Conservation (phyloP, 1,140 invertebrate genomes). For the Drosophila sucinea region DNA sequence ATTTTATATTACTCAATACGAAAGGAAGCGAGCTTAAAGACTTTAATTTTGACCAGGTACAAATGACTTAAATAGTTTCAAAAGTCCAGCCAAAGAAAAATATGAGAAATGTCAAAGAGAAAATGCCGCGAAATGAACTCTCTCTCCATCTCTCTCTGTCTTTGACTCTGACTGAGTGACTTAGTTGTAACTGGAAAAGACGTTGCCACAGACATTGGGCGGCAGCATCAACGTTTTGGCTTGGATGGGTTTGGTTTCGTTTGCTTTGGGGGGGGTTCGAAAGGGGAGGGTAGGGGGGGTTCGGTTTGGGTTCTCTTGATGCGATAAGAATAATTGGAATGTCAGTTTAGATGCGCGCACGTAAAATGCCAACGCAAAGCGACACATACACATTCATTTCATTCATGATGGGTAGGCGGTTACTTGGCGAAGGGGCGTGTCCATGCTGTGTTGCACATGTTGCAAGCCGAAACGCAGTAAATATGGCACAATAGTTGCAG, state of each 20-base stretch:
- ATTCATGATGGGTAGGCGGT: conserved; percentile 1
- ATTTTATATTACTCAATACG: conserved; percentile 1
- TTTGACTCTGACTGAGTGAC: conserved; percentile 39
- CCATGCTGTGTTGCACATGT: conserved; percentile 33
- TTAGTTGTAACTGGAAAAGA: conserved; percentile 56
- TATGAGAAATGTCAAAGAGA: conserved; percentile 56
- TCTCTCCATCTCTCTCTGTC: conserved; percentile 2
- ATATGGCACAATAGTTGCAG: conserved; percentile 54
- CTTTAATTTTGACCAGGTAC: not conserved
- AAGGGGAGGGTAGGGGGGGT: not conserved
- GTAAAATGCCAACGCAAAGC: conserved; percentile 64
- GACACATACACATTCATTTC: conserved; percentile 43
- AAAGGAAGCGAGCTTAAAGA: not conserved
- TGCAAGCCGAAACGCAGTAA: conserved; percentile 45
- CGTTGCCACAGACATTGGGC: conserved; percentile 33
- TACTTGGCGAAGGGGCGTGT: not conserved
- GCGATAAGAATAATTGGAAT: conserved; percentile 76
- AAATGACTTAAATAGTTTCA: conserved; percentile 50
- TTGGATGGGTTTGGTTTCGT: conserved; percentile 20
- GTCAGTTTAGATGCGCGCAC: conserved; percentile 71
- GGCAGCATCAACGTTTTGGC: conserved; percentile 2
- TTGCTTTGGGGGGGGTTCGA: not conserved
- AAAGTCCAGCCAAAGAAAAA: conserved; percentile 30
- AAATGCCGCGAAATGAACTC: conserved; percentile 54
- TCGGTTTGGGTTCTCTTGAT: conserved; percentile 36